A percentile compares a stretch with the other conserved stretches of the same genome.
Evolutionary conservation across 1,140 invertebrate species (phyloP).

Genomic region (Diachasma alloeum): DNA sequence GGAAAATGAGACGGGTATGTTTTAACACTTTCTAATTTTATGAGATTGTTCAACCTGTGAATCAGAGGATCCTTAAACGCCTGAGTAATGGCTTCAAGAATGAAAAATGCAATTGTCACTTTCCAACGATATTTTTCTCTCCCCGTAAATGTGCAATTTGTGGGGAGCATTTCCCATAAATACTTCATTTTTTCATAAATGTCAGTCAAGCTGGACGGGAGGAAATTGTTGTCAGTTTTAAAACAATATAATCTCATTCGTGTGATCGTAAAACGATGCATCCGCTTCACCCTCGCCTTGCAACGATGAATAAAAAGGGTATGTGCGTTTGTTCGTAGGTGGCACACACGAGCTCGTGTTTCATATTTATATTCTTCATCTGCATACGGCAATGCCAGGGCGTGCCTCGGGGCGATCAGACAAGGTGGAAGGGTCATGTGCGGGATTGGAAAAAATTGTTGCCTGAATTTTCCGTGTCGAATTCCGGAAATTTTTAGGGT

Average conservation of each 20-base stretch:
- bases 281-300: not conserved
- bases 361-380: constrained; percentile 41
- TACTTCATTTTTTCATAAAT: too few relatives aligned
- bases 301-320: not conserved
- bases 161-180: too few relatives aligned
- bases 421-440: not conserved
- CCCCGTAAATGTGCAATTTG: too few relatives aligned
- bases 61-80: too few relatives aligned
- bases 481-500: too few relatives aligned
- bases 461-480: too few relatives aligned
- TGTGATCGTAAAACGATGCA: constrained; percentile 16
- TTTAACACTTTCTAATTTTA: not conserved
- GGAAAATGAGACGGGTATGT: too few relatives aligned
- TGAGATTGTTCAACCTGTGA: too few relatives aligned
- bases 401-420: constrained; percentile 40
- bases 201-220: not conserved
- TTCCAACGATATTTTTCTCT: too few relatives aligned
- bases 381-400: constrained; percentile 46
- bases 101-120: too few relatives aligned
- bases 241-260: constrained; percentile 2
- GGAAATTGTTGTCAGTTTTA: not conserved
- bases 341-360: constrained; percentile 36
- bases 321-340: constrained; percentile 25
- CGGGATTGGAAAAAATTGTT: too few relatives aligned
- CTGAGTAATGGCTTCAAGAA: too few relatives aligned